These are phyloP conservation scores for Axis porcinus DNA, from an alignment of 2,113 vertebrate genomes.

Conservation along the genomic window DNA sequence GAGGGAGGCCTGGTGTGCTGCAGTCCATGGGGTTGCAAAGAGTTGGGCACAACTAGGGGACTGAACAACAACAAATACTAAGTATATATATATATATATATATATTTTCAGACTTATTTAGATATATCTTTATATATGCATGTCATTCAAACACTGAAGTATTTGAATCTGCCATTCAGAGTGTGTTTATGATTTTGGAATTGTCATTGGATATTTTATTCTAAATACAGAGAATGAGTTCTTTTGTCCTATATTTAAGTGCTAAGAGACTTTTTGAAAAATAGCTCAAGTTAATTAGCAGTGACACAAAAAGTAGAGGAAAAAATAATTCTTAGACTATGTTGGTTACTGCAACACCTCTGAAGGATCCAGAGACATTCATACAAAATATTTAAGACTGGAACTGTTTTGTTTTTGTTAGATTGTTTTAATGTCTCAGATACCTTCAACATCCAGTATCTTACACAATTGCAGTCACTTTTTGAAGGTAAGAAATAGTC, in stretches of 20 bases:
- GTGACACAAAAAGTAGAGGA: neutral
- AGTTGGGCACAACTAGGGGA: too few species aligned
- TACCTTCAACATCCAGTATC: neutral
- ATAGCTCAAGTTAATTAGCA: neutral
- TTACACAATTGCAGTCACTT: neutral
- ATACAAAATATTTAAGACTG: neutral
- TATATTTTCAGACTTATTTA: neutral
- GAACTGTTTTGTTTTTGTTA: neutral
- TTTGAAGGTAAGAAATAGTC: neutral
- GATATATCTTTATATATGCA: neutral
- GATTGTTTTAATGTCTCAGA: neutral
- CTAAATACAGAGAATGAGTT: neutral
- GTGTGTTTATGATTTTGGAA: neutral
- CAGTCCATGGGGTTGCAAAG: too few species aligned
- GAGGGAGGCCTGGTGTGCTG: too few species aligned
- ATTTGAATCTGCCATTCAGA: neutral
- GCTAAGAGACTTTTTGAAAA: neutral
- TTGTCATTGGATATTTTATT: neutral
- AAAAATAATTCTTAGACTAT: neutral
- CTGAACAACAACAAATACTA: too few species aligned
- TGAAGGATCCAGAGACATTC: neutral
- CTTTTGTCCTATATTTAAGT: neutral
- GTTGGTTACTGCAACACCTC: neutral
- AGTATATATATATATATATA: neutral
- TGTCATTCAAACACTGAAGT: neutral